Evolutionary conservation across 2,888 invertebrate genomes (phyloP), one percentile per base, ranked within the genome.

Genomic region (Lepas anatifera): DNA sequence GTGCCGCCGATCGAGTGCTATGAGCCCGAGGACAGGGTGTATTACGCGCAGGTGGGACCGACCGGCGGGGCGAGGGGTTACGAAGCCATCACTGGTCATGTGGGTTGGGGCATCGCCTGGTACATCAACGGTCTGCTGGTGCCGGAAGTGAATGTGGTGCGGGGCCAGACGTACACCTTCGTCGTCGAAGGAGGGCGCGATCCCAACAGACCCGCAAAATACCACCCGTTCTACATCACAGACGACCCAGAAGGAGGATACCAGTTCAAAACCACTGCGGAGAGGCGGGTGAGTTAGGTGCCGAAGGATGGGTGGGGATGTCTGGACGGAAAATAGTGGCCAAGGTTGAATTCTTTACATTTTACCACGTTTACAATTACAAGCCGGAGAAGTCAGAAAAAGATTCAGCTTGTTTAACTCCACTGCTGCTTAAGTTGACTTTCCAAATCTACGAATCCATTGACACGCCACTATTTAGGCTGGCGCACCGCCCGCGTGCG

Each of bases 51-150:
- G 81, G 89, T 94, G 87, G 94, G 94, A 10, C 94, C 94, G 27
- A 92, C 93, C 6, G 95, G 94, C 2, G 93, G 93, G 35, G 90
- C 90, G 79, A 87, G 88, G 76, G 94, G 95, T 29, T 95, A 94
- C 80, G 86, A 90, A 18, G 92, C 94, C 3, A 94, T 80, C n/a
- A 81, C 81, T 68, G 80, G 80, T 76, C 92, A 92, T 79, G 92
- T 93, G 25, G 94, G 94, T 46, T 92, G 92, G 91, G 93, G 93
- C 70, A 90, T 94, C 73, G 90, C 92, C 25, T 95, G 92, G 92
- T 95, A 92, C 82, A 87, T 95, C 77, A 94, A 95, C 81, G 93
- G 93, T 77, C 83, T 87, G 74, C 84, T 95, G 29, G 92, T 94
- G 74, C 95, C 95, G 0, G 94, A 95, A 81, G 81, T 95, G 41